These are phyloP conservation scores for Sciurus niger DNA, from an alignment of 2,113 vertebrate genomes.

Conservation along the genomic window DNA sequence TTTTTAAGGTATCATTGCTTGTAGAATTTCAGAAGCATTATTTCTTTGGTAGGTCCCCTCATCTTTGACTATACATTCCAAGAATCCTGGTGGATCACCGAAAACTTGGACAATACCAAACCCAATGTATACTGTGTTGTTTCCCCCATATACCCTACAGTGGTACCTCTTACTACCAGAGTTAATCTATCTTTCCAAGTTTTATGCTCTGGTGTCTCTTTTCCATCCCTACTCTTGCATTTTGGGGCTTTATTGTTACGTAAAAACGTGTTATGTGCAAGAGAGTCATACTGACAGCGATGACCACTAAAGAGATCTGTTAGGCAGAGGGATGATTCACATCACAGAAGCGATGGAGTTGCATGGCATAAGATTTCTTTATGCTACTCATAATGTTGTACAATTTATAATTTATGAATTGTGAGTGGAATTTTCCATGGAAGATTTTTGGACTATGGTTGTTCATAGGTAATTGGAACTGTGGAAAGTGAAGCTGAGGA, in stretches of 20 bases:
- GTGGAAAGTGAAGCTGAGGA: not conserved
- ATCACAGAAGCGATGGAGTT: not conserved
- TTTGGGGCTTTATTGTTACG: not conserved
- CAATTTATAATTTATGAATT: not conserved
- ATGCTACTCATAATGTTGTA: not conserved
- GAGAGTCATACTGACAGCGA: not conserved
- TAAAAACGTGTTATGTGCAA: not conserved
- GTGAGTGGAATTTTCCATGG: not conserved
- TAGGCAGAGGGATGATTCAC: not conserved
- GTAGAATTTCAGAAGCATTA: constrained; percentile 14
- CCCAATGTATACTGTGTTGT: too few species aligned
- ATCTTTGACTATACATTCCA: not conserved
- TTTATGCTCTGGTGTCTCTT: not conserved
- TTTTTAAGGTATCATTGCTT: not conserved
- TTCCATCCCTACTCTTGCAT: not conserved
- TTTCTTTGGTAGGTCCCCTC: not conserved
- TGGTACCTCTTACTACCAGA: not conserved
- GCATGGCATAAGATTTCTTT: not conserved
- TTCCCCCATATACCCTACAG: rapidly evolving
- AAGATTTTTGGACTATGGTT: not conserved
- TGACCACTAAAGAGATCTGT: not conserved
- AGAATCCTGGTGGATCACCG: not conserved
- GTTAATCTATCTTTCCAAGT: not conserved
- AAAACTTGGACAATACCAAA: not conserved
- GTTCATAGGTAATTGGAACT: not conserved